These are phyloP conservation scores for Eilema caniola DNA, from an alignment of 2,888 invertebrate genomes.

Conservation along the genomic window DNA sequence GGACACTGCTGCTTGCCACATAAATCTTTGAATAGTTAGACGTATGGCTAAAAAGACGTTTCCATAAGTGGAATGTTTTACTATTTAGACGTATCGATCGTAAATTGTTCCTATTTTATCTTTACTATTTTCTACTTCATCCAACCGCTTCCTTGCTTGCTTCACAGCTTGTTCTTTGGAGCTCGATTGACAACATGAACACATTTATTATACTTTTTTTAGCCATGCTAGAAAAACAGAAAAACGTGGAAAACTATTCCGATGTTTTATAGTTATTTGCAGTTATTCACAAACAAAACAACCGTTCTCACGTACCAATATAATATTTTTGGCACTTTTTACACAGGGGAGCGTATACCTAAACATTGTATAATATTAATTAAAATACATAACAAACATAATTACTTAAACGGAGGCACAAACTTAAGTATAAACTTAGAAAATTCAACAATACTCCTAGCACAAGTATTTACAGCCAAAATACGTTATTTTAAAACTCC, in stretches of 20 bases:
- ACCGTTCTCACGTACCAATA: background rate
- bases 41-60: no score
- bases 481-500: background rate
- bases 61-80: no score
- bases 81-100: no score
- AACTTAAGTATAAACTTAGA: background rate
- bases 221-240: background rate
- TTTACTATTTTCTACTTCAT: no score
- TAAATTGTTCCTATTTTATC: no score
- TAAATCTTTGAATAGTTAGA: no score
- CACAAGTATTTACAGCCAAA: background rate
- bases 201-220: no score
- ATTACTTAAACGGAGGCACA: constrained; percentile 35
- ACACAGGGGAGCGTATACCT: background rate
- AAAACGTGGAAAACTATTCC: background rate
- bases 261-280: background rate
- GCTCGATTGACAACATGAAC: no score
- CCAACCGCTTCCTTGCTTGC: no score
- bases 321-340: background rate
- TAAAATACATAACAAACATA: constrained; percentile 8
- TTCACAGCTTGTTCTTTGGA: no score
- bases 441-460: background rate
- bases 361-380: background rate
- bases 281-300: background rate
- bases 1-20: no score